These are phyloP conservation scores for Cassiopea xamachana DNA, from an alignment of 30 jellyfish, hydroid and myxozoan species.

Conservation along the genomic window DNA sequence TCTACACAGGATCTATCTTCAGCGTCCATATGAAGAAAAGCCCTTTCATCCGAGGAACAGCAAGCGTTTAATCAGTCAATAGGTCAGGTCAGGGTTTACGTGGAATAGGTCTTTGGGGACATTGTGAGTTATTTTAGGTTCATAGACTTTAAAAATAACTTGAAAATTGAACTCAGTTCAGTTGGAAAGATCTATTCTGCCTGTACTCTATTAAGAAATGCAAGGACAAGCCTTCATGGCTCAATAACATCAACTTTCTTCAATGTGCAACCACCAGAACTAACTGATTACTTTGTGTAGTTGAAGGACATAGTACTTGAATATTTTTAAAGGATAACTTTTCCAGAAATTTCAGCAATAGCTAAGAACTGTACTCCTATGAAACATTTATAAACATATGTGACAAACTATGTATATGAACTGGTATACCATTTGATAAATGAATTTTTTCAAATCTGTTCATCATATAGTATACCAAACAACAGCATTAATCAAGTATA, in stretches of 20 bases:
- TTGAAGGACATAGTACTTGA: too few relatives aligned
- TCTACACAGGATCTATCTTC: conserved; percentile 20
- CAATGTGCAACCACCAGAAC: conserved; percentile 62
- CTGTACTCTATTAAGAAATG: conserved; percentile 60
- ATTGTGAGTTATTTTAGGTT: conserved; percentile 41
- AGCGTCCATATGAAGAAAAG: neutral
- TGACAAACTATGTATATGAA: too few relatives aligned
- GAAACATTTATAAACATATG: too few relatives aligned
- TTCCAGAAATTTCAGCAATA: too few relatives aligned
- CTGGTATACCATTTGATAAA: too few relatives aligned
- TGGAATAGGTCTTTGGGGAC: conserved; percentile 82
- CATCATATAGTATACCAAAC: too few relatives aligned
- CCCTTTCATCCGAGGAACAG: conserved; percentile 36
- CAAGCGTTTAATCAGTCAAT: conserved; percentile 5
- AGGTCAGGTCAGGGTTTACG: conserved; percentile 37
- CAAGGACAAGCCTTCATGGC: conserved; percentile 64
- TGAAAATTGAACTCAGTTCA: conserved; percentile 50
- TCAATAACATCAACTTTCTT: neutral
- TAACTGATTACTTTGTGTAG: neutral
- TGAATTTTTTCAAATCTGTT: too few relatives aligned
- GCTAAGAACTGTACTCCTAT: too few relatives aligned
- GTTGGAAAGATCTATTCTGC: neutral
- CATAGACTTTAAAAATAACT: conserved; percentile 67
- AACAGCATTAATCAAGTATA: too few relatives aligned
- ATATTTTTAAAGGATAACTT: neutral